Conservation (phyloP, 2,113 vertebrate genomes). For the Alectura lathami region DNA sequence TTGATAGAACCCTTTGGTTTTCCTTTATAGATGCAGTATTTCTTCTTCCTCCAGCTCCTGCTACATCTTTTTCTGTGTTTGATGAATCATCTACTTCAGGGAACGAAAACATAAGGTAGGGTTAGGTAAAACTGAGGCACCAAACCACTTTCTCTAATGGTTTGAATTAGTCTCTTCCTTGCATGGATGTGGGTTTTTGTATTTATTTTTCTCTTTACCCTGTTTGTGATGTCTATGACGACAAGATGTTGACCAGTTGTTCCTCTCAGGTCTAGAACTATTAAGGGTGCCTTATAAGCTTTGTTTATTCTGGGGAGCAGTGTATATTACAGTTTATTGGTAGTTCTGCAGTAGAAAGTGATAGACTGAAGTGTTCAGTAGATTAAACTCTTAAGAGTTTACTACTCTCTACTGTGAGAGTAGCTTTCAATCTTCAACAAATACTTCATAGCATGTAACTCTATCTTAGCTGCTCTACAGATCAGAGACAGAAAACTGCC, state of each 20-base stretch:
- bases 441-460: background rate
- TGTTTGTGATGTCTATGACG: background rate
- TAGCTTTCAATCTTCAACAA: background rate
- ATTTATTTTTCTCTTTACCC: background rate
- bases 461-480: slow-evolving; percentile 60
- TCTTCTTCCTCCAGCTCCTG: background rate
- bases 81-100: slow-evolving; percentile 72
- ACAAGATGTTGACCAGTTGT: background rate
- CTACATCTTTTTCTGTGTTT: slow-evolving; percentile 73
- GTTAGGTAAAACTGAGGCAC: background rate
- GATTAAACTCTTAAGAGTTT: background rate
- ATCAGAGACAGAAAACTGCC: background rate
- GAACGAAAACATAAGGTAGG: slow-evolving; percentile 70
- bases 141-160: background rate
- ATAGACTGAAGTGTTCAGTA: background rate
- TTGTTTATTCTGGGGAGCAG: background rate
- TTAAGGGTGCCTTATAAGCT: background rate
- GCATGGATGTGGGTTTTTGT: background rate
- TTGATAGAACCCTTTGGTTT: background rate
- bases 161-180: background rate
- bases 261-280: background rate
- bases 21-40: background rate
- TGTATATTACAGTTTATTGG: background rate
- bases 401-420: no score
- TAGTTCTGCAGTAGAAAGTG: background rate